A percentile compares a stretch with the other conserved stretches of the same genome.
These are phyloP conservation scores for Lophochroa leadbeateri DNA, from an alignment of 2,113 vertebrate genomes.

Conservation along the genomic window DNA sequence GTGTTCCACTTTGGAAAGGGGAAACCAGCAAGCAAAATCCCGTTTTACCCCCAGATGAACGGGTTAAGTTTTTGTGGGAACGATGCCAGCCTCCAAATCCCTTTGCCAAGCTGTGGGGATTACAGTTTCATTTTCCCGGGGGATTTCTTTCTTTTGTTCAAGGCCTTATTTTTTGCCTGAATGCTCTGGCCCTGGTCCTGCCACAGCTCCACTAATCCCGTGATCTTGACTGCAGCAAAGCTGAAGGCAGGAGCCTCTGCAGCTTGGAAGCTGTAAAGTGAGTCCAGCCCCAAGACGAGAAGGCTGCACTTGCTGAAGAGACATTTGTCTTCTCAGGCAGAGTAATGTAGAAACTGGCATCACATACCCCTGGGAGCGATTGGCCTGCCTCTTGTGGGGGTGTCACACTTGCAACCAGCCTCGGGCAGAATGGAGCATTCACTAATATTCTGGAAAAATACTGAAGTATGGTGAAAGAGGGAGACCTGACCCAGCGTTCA, in stretches of 20 bases:
- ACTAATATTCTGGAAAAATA: background rate
- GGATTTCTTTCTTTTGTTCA: constrained; percentile 55
- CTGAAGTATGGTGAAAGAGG: background rate
- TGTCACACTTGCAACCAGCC: background rate
- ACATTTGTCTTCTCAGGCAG: background rate
- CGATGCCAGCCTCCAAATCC: constrained; percentile 34
- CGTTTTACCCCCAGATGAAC: background rate
- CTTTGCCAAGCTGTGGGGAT: constrained; percentile 41
- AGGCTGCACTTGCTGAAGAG: background rate
- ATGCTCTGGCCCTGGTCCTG: background rate
- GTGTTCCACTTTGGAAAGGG: background rate
- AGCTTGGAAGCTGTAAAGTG: background rate
- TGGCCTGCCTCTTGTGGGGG: background rate
- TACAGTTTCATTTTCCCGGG: constrained; percentile 56
- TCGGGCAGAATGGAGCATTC: background rate
- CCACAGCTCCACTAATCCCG: background rate
- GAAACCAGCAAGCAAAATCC: background rate
- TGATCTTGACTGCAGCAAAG: background rate
- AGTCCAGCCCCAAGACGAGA: background rate
- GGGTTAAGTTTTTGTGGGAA: constrained; percentile 26
- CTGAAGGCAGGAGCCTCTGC: background rate
- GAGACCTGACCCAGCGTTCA: background rate
- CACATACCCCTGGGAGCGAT: background rate
- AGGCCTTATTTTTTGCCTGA: constrained; percentile 33
- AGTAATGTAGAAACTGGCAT: background rate